These are phyloP conservation scores for Druon quercuslanigerum DNA, from an alignment of 1,140 invertebrate species.

Conservation along the genomic window DNA sequence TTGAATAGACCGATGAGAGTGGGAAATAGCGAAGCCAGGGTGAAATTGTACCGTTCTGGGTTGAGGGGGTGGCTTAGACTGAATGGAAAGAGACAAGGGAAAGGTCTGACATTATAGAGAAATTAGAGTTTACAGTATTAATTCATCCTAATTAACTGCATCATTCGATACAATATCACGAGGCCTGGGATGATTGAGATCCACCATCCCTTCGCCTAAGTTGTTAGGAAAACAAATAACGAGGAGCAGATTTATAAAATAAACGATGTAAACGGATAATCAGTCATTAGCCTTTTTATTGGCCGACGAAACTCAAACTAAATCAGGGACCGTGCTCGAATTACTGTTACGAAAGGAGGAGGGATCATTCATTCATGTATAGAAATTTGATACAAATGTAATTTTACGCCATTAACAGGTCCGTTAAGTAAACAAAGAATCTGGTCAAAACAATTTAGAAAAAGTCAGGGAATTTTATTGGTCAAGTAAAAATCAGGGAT, in stretches of 20 bases:
- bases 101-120: conserved; percentile 51
- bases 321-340: too few species aligned
- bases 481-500: too few species aligned
- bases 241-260: conserved; percentile 1
- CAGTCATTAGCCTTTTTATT: conserved; percentile 6
- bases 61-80: not conserved
- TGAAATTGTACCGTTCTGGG: conserved; percentile 6
- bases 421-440: too few species aligned
- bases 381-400: too few species aligned
- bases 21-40: conserved; percentile 41
- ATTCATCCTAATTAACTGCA: conserved; percentile 56
- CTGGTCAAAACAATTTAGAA: too few species aligned
- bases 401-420: too few species aligned
- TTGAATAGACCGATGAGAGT: conserved; percentile 53
- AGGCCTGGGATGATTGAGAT: not conserved
- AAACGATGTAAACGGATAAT: not conserved
- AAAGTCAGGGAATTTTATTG: too few species aligned
- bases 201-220: too few species aligned
- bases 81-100: conserved; percentile 32
- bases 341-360: too few species aligned
- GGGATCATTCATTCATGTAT: too few species aligned
- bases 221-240: not conserved
- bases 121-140: conserved; percentile 57
- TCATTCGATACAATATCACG: conserved; percentile 58
- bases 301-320: conserved; percentile 1